Evolutionary conservation across 2,113 vertebrate genomes (phyloP).

Genomic region (Procavia capensis): DNA sequence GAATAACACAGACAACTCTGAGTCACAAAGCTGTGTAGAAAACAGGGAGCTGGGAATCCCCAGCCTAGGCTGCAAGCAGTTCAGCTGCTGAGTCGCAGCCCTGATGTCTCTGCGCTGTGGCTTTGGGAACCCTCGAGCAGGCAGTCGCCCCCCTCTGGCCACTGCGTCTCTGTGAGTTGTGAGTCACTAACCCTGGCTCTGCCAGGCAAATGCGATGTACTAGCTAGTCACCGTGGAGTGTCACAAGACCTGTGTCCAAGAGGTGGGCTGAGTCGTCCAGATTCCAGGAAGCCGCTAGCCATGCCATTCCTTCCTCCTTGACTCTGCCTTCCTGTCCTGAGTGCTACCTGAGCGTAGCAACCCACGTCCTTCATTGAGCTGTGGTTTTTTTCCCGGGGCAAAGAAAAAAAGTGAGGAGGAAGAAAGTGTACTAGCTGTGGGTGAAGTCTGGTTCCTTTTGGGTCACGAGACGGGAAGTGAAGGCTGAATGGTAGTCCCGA

Average conservation of each 20-base stretch:
- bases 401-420: neutral
- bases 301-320: neutral
- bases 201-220: neutral
- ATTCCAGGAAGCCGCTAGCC: neutral
- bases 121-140: neutral
- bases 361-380: neutral
- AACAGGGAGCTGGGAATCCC: neutral
- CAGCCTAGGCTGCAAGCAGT: neutral
- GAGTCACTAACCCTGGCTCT: neutral
- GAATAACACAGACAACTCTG: neutral
- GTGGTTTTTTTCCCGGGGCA: constrained; percentile 6
- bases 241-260: neutral
- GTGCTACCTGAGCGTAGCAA: neutral
- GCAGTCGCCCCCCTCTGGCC: neutral
- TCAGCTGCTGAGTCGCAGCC: neutral
- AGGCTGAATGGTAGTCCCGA: neutral
- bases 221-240: neutral
- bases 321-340: neutral
- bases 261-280: neutral
- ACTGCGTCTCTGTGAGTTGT: neutral
- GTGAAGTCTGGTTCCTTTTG: neutral
- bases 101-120: neutral
- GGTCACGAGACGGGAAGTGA: neutral
- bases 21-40: neutral
- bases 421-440: neutral